Evolutionary conservation across 2,113 vertebrate genomes (phyloP), one percentile per base, ranked within the genome.

Genomic region (Nothobranchius kuhntae): DNA sequence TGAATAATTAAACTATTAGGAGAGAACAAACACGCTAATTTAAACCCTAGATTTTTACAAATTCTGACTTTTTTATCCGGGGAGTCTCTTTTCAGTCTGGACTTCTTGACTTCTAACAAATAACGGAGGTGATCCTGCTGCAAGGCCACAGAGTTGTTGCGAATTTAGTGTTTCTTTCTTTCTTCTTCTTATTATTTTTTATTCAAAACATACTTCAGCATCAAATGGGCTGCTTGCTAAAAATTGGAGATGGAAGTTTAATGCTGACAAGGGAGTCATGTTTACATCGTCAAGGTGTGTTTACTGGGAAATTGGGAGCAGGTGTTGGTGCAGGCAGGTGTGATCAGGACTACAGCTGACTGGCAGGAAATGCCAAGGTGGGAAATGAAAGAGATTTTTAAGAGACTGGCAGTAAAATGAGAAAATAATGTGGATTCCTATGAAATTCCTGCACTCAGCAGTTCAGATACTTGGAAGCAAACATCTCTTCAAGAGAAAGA

Each of bases 261-360:
- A 14, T 7, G 35, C 3, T 8, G 13, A 26, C 21, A 14, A 45
- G 17, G n/a, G 57, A 60, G 5, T 50, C 2, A 14, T 17, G 26
- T 61, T n/a, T 48, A n/a, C 12, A 46, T 26, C 21, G 40, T 26
- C 21, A 17, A 45, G 24, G 14, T 36, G 44, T 61, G 7, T 15
- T 61, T 26, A 30, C 15, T 38, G 15, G 35, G 21, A 60, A 60
- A 46, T 24, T 14, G 40, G 12, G 21, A 60, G 45, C 55, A 61
- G 58, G 38, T 61, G 42, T 53, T 26, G n/a, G 53, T 44, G 42
- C n/a, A 54, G 56, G 44, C 61, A 66, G 36, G 60, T 54, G 15
- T 52, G 50, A 21, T 56, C 38, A 44, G 17, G 45, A 53, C 21
- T 24, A 7, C 15, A 50, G 59, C 48, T 21, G 30, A 40, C n/a